phyloP scores from a whole-genome alignment of 2,113 vertebrate species.

The Anthoscopus minutus region DNA sequence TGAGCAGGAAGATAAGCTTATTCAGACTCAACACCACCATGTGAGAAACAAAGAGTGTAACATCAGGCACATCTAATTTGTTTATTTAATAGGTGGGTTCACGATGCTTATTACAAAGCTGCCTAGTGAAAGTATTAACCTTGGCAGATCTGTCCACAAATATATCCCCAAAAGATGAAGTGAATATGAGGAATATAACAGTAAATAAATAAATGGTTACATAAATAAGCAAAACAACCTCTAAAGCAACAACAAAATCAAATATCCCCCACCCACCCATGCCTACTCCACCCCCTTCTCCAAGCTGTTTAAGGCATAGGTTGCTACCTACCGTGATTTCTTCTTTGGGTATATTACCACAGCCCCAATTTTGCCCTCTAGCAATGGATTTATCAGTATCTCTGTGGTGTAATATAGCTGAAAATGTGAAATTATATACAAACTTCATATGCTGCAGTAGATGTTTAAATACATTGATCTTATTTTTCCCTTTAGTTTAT shows the following conservation, averaged over 20 bases:
- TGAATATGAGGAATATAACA: not conserved
- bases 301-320: not conserved
- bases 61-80: not conserved
- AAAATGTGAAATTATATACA: not conserved
- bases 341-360: not conserved
- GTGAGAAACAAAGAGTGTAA: not conserved
- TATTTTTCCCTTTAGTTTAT: not conserved
- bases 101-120: not conserved
- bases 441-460: not conserved
- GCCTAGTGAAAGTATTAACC: not conserved
- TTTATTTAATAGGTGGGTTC: not conserved
- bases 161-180: not conserved
- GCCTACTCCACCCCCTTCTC: not conserved
- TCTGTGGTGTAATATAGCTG: not conserved
- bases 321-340: not conserved
- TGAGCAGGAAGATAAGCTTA: not conserved
- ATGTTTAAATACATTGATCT: not conserved
- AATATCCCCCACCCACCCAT: rapidly evolving
- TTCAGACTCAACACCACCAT: not conserved
- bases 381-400: not conserved
- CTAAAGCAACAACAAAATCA: not conserved
- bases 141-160: not conserved
- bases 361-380: not conserved
- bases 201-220: not conserved
- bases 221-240: not conserved